Evolutionary conservation across 1,140 invertebrate genomes (phyloP).

Genomic region (Potamilus streckersoni): DNA sequence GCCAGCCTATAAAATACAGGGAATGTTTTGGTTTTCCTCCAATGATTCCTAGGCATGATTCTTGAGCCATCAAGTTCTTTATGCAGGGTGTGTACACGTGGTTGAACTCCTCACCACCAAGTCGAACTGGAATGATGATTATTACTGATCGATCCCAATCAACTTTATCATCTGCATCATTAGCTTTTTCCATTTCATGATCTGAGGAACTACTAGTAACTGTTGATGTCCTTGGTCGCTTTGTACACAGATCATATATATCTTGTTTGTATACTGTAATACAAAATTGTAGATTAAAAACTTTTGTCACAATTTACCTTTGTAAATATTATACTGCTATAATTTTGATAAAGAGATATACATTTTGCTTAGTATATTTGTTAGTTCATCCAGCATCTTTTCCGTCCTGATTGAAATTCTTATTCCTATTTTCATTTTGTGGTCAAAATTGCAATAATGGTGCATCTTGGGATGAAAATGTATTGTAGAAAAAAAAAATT

Average conservation of each 20-base stretch:
- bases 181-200: neutral
- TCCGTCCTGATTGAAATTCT: too few relatives aligned
- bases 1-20: slow-evolving; percentile 90
- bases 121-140: slow-evolving; percentile 84
- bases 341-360: too few relatives aligned
- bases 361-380: too few relatives aligned
- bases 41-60: slow-evolving; percentile 89
- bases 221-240: slow-evolving; percentile 36
- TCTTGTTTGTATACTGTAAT: slow-evolving; percentile 69
- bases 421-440: too few relatives aligned
- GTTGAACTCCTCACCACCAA: slow-evolving; percentile 88
- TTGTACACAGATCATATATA: slow-evolving; percentile 65
- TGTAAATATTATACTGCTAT: neutral
- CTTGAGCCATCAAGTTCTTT: slow-evolving; percentile 80
- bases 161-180: neutral
- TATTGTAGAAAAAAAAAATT: too few relatives aligned
- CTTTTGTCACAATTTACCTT: neutral
- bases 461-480: too few relatives aligned
- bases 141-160: slow-evolving; percentile 82
- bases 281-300: neutral
- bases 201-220: slow-evolving; percentile 24
- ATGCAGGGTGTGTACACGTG: slow-evolving; percentile 85
- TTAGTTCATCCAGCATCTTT: too few relatives aligned
- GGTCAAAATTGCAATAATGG: too few relatives aligned
- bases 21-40: slow-evolving; percentile 92